These are phyloP conservation scores for Cosmorhoe ocellata DNA, from an alignment of 2,888 invertebrate genomes.

Conservation along the genomic window DNA sequence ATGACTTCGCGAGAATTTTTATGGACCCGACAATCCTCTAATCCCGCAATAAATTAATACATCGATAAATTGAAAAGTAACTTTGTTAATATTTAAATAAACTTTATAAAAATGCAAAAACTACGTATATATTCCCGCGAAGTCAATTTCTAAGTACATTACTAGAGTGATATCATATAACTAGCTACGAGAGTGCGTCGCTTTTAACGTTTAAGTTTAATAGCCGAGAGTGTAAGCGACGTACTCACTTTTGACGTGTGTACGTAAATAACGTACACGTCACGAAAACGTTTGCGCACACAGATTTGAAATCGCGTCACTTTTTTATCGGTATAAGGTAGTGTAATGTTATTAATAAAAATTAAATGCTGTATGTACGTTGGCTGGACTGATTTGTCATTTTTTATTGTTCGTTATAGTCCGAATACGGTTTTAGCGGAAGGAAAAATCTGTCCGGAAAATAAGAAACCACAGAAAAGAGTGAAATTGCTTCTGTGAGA, in stretches of 20 bases:
- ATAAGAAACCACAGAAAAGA: too few species aligned
- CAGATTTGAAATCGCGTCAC: too few species aligned
- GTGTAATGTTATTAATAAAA: too few species aligned
- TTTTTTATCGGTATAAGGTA: too few species aligned
- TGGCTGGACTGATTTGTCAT: too few species aligned
- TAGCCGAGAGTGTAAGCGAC: constrained; percentile 6
- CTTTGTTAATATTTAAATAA: constrained; percentile 25
- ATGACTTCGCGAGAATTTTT: constrained; percentile 38
- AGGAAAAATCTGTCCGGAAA: too few species aligned
- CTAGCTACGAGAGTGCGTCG: constrained; percentile 1
- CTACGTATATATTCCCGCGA: constrained; percentile 37
- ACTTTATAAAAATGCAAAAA: constrained; percentile 39
- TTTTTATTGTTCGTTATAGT: too few species aligned
- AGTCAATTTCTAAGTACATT: constrained; percentile 30
- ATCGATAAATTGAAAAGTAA: constrained; percentile 25
- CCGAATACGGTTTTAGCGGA: too few species aligned
- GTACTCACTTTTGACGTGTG: neutral
- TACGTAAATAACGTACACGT: constrained; percentile 1
- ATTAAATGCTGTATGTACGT: too few species aligned
- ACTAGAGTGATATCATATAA: neutral
- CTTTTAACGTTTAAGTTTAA: constrained; percentile 1
- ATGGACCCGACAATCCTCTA: constrained; percentile 31
- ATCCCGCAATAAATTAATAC: constrained; percentile 29
- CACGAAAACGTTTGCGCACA: constrained; percentile 4
- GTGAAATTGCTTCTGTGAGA: too few species aligned